Base-by-base conservation (phyloP, 2,888 invertebrate genomes). In the Apodemia mormo region DNA sequence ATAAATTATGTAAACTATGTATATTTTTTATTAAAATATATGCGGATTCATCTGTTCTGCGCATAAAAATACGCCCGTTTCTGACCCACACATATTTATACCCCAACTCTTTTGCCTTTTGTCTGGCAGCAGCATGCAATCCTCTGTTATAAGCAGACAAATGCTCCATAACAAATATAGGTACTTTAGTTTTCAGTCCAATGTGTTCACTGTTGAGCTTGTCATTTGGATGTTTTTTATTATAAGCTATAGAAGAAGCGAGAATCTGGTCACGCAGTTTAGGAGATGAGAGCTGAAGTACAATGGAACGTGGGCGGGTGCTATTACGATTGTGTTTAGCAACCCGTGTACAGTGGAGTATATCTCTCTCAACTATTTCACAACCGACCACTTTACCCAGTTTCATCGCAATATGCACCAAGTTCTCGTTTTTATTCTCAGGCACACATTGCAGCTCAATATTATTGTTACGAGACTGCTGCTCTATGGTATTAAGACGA, bases 291-390 rank as follows among this genome's bases (percentile, higher is more conserved):
- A 76, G 64, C 49, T 75, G 71, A 6, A 74, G 70, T 8, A 76
- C 64, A 10, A 76, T 74, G 1, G 75, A 72, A 5, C 75, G 45
- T 4, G 74, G 75, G 8, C 73, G 67, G 14, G 58, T 58, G 14
- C 61, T 70, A 12, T 64, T 67, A 1, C n/a, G 56, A 30, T 73
- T 70, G 9, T 69, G 8, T 67, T 74, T 72, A 37, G 72, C 74
- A n/a, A 71, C 66, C 8, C 72, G 72, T 10, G 71, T 71, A 66
- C 72, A 72, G 37, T 69, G 56, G 22, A 22, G 22, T 22, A 22
- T 22, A 22, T 22, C 22, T 22, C 22, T 22, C 22, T 22, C 22
- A 22, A 22, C 22, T 22, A 22, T 22, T 22, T 22, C 22, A 22
- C 22, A 22, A 22, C 22, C 22, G 22, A 22, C 22, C 22, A 22